Base-by-base conservation (phyloP, 2,888 invertebrate species). In the Volucella bombylans region DNA sequence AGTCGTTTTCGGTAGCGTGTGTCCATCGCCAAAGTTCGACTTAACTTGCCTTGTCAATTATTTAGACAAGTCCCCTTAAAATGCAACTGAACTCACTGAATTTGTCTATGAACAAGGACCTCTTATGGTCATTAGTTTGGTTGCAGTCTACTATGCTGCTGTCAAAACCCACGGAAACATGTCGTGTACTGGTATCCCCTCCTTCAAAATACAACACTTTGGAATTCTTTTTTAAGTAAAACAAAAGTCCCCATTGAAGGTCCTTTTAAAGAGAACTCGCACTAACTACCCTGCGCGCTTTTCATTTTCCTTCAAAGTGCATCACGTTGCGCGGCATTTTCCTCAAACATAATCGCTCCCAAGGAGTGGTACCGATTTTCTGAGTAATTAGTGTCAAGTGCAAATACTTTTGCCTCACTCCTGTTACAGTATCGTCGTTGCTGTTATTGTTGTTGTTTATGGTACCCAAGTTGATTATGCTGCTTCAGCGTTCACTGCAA, bases 321-420 rank as follows among this genome's bases (percentile, higher is more conserved):
- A 45, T 67, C 41, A 31, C 31, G 31, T 31, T 31, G 6, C 31
- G 64, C 76, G 69, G 72, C 71, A 81, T 68, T 81, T 76, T 54
- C 50, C 76, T 64, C 57, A 72, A 73, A 74, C 64, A 74, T 31
- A 31, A 31, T 61, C 54, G 55, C 45, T 68, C 23, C 54, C 55
- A 67, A 64, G 78, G 79, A 79, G 82, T 83, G 82, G 82, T 79
- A 67, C 59, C 67, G 76, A 77, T 72, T 81, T 81, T 85, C 81
- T 65, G 67, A 85, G 85, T 85, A 85, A 85, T 85, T 85, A 81
- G 85, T 81, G 85, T 85, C 85, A 85, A 85, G 85, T 81, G 81
- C 81, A 85, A 85, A 81, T 85, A 85, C 85, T 77, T 77, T 68
- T 68, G 76, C 71, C 67, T 68, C 59, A 68, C 62, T 67, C 76